phyloP scores from a whole-genome alignment of 2,888 invertebrate genomes.

The Drosophila neutralis region DNA sequence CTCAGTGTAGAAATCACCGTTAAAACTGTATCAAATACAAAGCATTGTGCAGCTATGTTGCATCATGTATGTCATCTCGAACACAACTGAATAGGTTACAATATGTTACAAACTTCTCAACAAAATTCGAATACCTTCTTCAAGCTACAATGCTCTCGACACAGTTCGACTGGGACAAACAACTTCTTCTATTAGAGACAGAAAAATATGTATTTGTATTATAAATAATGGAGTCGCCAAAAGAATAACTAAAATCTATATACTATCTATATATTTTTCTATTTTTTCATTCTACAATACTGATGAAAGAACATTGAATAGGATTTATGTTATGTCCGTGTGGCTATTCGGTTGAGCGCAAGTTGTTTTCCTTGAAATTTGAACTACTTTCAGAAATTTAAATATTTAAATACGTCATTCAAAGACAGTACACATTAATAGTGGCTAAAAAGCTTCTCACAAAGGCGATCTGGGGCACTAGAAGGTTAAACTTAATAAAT shows the following conservation, averaged over 20 bases:
- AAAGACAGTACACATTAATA: background rate
- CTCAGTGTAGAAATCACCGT: background rate
- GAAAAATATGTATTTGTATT: background rate
- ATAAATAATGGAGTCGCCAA: no score
- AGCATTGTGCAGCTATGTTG: background rate
- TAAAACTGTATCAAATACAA: background rate
- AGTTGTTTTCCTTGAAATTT: background rate
- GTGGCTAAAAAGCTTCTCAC: background rate
- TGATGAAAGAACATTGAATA: background rate
- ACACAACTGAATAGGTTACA: background rate
- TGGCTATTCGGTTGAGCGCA: background rate
- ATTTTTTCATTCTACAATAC: background rate
- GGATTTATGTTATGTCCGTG: rapidly evolving
- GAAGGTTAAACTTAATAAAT: background rate
- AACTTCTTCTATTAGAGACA: no score
- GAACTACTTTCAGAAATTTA: background rate
- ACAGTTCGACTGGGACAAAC: background rate
- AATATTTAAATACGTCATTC: background rate
- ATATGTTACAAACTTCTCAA: background rate
- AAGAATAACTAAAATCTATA: background rate
- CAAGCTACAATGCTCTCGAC: background rate
- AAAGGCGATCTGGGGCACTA: background rate
- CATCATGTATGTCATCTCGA: background rate
- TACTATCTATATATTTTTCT: background rate
- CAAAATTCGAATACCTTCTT: background rate